Percentiles rank a stretch among this genome's conserved stretches.
These are phyloP conservation scores for Sarcophaga caerulescens DNA, from an alignment of 2,888 invertebrate species.

Conservation along the genomic window DNA sequence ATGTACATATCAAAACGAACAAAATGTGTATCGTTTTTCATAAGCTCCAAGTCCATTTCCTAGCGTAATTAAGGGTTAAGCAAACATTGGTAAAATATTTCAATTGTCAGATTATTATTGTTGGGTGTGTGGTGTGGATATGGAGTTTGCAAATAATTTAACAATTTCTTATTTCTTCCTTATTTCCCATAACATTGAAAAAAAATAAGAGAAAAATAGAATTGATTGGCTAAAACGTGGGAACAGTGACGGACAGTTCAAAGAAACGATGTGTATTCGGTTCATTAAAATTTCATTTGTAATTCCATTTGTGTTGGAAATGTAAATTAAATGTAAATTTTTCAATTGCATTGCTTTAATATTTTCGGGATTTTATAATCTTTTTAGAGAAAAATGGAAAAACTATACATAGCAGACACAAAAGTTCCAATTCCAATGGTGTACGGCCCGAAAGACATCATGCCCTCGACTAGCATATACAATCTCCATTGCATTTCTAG, in stretches of 20 bases:
- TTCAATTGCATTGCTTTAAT: conserved; percentile 18
- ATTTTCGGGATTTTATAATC: conserved; percentile 31
- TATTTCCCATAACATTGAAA: background rate
- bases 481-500: background rate
- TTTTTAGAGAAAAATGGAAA: conserved; percentile 11
- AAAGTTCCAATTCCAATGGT: too few relatives aligned
- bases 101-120: background rate
- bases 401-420: conserved; percentile 1
- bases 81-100: too few relatives aligned
- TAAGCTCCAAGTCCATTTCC: too few relatives aligned
- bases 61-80: too few relatives aligned
- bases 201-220: background rate
- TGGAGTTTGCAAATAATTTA: background rate
- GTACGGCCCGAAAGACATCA: too few relatives aligned
- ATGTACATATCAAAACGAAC: too few relatives aligned
- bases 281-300: conserved; percentile 48
- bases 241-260: conserved; percentile 6
- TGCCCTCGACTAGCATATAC: background rate
- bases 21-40: too few relatives aligned
- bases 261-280: background rate
- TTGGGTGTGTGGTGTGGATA: conserved; percentile 1
- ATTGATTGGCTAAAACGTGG: background rate
- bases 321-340: conserved; percentile 25
- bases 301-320: conserved; percentile 8
- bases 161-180: background rate